Conservation (phyloP, 2,113 vertebrate species). For the Centropus bengalensis region DNA sequence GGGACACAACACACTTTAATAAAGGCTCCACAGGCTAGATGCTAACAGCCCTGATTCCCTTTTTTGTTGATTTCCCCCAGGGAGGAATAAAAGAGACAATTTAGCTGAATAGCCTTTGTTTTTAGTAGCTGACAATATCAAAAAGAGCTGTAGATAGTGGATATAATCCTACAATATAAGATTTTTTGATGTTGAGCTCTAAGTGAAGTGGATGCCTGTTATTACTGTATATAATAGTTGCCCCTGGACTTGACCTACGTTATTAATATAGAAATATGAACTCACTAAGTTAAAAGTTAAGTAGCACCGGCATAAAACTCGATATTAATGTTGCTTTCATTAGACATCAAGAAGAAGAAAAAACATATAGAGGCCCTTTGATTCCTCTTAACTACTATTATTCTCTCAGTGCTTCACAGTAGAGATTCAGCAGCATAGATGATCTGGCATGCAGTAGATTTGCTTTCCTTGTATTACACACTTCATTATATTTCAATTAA, state of each 20-base stretch:
- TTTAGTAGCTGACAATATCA: slow-evolving; percentile 24
- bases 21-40: slow-evolving; percentile 2
- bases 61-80: background rate
- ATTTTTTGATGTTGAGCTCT: slow-evolving; percentile 46
- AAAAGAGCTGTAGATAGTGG: slow-evolving; percentile 21
- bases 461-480: background rate
- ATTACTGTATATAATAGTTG: background rate
- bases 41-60: slow-evolving; percentile 1
- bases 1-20: slow-evolving; percentile 29
- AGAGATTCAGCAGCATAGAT: background rate
- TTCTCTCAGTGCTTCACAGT: background rate
- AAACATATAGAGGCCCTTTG: background rate
- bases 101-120: slow-evolving; percentile 50
- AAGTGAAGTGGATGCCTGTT: slow-evolving; percentile 15
- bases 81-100: slow-evolving; percentile 37
- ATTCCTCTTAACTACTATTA: background rate
- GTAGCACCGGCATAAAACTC: background rate
- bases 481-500: background rate
- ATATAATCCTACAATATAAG: slow-evolving; percentile 34
- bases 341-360: slow-evolving; percentile 17
- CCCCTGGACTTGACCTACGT: background rate
- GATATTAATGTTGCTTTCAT: slow-evolving; percentile 13
- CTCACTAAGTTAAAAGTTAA: background rate
- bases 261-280: slow-evolving; percentile 41
- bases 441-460: background rate